phyloP scores from a whole-genome alignment of 2,797 vertebrate species.

The Rousettus madagascariensis region DNA sequence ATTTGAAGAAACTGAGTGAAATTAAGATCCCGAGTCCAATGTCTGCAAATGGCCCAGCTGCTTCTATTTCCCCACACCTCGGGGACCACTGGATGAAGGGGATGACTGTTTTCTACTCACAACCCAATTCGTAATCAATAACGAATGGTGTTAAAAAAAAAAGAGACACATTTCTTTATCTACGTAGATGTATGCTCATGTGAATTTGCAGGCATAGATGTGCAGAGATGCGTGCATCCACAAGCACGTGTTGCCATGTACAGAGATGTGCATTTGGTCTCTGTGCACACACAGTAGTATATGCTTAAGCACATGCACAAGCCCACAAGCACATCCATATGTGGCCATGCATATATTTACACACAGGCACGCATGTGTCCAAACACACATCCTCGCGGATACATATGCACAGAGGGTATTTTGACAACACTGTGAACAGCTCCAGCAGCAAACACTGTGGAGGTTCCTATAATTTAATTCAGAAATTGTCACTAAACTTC shows the following conservation, averaged over 20 bases:
- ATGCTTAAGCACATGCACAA: neutral
- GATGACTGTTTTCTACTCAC: neutral
- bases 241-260: neutral
- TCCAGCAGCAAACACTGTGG: conserved; percentile 58
- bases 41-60: neutral
- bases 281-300: neutral
- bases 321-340: conserved; percentile 32
- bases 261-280: neutral
- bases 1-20: conserved; percentile 3
- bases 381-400: conserved; percentile 61
- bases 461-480: conserved; percentile 24
- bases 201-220: neutral
- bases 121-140: neutral
- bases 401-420: conserved; percentile 59
- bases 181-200: neutral
- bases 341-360: conserved; percentile 49
- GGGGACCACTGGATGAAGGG: neutral
- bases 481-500: conserved; percentile 37
- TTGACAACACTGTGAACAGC: conserved; percentile 66
- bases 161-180: no score
- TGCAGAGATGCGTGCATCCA: neutral
- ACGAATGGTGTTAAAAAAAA: neutral
- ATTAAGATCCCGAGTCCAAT: neutral
- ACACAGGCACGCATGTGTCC: conserved; percentile 31
- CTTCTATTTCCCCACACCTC: neutral